Evolutionary conservation across 1,140 invertebrate species (phyloP).

Genomic region (Ditylenchus dipsaci): DNA sequence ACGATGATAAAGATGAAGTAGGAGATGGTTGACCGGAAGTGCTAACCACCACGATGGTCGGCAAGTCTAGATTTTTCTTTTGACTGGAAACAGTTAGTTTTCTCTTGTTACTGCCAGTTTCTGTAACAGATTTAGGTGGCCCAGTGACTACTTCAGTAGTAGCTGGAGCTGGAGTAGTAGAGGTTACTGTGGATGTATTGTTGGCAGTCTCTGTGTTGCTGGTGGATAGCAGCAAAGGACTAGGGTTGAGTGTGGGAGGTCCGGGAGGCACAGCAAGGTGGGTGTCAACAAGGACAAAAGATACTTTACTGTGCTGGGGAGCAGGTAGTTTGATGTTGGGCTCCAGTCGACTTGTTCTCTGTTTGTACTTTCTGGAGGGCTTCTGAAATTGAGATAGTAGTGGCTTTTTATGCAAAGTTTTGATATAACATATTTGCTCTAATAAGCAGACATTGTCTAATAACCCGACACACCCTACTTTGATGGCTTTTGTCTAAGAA

Average conservation of each 20-base stretch:
- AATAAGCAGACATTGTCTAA: too few relatives aligned
- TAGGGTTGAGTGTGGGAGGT: neutral
- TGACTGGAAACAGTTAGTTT: too few relatives aligned
- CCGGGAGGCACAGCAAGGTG: neutral
- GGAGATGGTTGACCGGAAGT: too few relatives aligned
- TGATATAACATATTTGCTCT: too few relatives aligned
- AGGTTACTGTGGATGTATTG: neutral
- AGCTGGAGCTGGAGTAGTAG: neutral
- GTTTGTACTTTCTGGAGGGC: neutral
- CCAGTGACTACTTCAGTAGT: neutral
- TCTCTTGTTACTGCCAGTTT: neutral
- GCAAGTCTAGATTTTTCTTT: too few relatives aligned
- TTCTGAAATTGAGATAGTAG: neutral
- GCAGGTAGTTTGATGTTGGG: neutral
- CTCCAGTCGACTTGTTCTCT: neutral
- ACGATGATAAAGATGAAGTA: too few relatives aligned
- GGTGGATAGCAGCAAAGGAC: neutral
- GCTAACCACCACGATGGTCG: too few relatives aligned
- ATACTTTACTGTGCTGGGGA: slow-evolving; percentile 7
- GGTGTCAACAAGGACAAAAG: slow-evolving; percentile 4
- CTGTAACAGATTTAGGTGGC: neutral
- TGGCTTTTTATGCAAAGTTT: too few relatives aligned
- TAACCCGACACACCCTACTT: too few relatives aligned
- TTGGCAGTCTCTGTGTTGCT: neutral
- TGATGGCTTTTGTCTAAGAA: too few relatives aligned